Evolutionary conservation across 2,888 invertebrate species (phyloP), one percentile per base, ranked within the genome.

Genomic region (Drosophila macrothrix): DNA sequence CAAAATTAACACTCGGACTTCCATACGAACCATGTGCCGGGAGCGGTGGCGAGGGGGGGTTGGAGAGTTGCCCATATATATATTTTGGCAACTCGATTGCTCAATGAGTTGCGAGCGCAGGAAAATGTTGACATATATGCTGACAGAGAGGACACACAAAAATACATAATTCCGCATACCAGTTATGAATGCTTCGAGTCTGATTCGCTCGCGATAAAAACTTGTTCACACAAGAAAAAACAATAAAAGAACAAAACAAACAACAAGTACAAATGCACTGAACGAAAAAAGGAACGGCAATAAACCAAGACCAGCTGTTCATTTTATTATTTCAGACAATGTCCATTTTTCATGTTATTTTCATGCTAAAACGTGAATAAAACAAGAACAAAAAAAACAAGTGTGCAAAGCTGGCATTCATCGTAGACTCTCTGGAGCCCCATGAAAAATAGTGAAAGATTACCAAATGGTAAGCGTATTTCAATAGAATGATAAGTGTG

Each of bases 41-140:
- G 16, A n/a, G 22, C 9, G 31, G 31, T 9, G 49, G 37, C 28
- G n/a, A 14, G 6, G 37, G 12, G 37, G 37, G 12, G 37, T 19
- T 4, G 41, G 14, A 1, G 4, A 14, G 19, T 35, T 56, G 14
- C 29, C 28, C n/a, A n/a, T 25, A 43, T 60, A 52, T 35, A 49
- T 60, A 52, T 50, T 56, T 53, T 63, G 31, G 75, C 73, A 75
- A 75, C 83, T 81, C 71, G 77, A 79, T 81, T 79, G 83, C 67
- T 77, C 83, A 83, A 83, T 83, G 83, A 83, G 73, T 83, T 79
- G 83, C 71, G 81, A 83, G 74, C 76, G 67, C 70, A 73, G 74
- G 72, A 76, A 78, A 81, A 79, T 83, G 71, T 82, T 83, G 74
- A 79, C 74, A 82, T 78, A 82, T 73, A 80, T 80, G 74, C 73